Evolutionary conservation across 2,888 invertebrate species (phyloP).

Genomic region (Priocnemis perturbator): DNA sequence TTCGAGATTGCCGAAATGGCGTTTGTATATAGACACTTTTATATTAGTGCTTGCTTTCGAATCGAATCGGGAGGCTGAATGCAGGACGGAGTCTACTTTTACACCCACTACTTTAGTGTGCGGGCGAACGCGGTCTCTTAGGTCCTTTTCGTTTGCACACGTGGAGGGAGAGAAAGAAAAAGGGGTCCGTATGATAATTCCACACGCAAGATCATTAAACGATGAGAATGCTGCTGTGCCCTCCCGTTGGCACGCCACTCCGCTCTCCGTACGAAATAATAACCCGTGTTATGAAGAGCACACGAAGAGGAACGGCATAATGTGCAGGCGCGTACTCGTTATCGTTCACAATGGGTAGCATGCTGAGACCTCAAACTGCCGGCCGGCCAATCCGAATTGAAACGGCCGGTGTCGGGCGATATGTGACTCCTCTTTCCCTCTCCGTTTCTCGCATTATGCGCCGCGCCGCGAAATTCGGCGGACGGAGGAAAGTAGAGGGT

Average conservation of each 20-base stretch:
- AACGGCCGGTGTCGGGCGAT: slow-evolving; percentile 25
- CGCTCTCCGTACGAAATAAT: slow-evolving; percentile 39
- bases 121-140: slow-evolving; percentile 20
- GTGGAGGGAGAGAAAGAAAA: background rate
- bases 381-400: slow-evolving; percentile 43
- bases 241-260: slow-evolving; percentile 9
- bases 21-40: too few relatives aligned
- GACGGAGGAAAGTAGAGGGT: slow-evolving; percentile 5
- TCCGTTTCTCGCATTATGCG: slow-evolving; percentile 8
- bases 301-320: slow-evolving; percentile 33
- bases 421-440: slow-evolving; percentile 9
- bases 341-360: slow-evolving; percentile 53
- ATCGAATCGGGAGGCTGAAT: too few relatives aligned
- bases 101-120: too few relatives aligned
- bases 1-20: too few relatives aligned
- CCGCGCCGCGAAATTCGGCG: slow-evolving; percentile 13
- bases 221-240: slow-evolving; percentile 12
- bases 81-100: too few relatives aligned
- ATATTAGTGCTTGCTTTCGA: too few relatives aligned
- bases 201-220: slow-evolving; percentile 25
- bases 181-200: slow-evolving; percentile 14
- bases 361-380: slow-evolving; percentile 58
- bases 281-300: slow-evolving; percentile 38
- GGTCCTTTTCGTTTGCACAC: background rate
- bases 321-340: slow-evolving; percentile 53